Evolutionary conservation across 1,140 invertebrate species (phyloP), one percentile per base, ranked within the genome.

Genomic region (Brachionus asplanchnoidis): DNA sequence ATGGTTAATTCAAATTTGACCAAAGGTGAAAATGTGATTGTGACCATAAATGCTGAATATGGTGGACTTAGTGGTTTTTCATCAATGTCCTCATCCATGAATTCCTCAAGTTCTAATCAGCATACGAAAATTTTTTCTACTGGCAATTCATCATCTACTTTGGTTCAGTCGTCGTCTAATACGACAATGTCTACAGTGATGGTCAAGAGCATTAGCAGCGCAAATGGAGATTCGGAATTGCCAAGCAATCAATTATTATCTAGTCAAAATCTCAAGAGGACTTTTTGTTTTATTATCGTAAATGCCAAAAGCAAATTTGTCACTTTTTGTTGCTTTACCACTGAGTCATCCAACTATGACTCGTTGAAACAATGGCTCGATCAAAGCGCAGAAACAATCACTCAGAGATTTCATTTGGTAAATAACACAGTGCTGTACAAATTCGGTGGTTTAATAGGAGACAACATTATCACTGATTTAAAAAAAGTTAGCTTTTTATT

Each of bases 401-500:
- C 50, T 28, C 79, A 82, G 20, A 26, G 79, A 12, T 82, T 42
- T 82, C 79, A 82, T 36, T 68, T 82, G 32, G 53, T 82, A 23
- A 82, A 82, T 44, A 82, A 82, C 17, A 82, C 79, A 14, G 79
- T 82, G n/a, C 20, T 82, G 53, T 82, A 82, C 20, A 82, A 82
- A 82, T 46, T 82, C 40, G 79, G 79, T n/a, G 79, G 79, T 28
- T 12, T 82, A 26, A 82, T 82, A 6, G 79, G 79, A 14, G 79
- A 82, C 36, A 17, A 82, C 44, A 40, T 80, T 11, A 56, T 80
- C 53, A 32, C 12, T 32, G 77, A 80, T 23, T 26, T 80, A 40
- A 80, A 50, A 28, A 53, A 80, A 32, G 77, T 80, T 12, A 56
- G 32, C 9, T 32, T 8, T 7, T 80, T 80, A 42, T 60, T 46